phyloP scores from a whole-genome alignment of 2,113 vertebrate genomes.

The Merops nubicus region DNA sequence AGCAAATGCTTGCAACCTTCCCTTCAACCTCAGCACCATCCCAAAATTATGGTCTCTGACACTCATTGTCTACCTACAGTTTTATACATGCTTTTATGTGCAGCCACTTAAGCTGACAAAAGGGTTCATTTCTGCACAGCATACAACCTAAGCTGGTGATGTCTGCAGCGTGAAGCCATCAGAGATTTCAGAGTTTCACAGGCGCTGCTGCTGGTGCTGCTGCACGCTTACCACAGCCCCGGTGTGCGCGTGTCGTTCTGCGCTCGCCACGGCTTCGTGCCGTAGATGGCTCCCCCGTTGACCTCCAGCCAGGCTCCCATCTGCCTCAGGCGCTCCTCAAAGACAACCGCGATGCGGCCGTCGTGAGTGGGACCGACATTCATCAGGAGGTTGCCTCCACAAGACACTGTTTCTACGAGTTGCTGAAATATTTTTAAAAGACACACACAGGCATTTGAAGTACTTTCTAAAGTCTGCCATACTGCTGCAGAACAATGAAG shows the following conservation, averaged over 20 bases:
- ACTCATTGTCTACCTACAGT: neutral
- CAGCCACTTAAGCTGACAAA: neutral
- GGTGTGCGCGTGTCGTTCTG: conserved; percentile 86
- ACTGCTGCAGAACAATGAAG: neutral
- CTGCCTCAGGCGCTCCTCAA: conserved; percentile 91
- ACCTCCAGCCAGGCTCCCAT: conserved; percentile 90
- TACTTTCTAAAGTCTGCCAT: neutral
- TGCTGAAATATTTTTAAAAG: conserved; percentile 67
- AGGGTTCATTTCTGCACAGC: neutral
- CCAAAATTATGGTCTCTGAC: neutral
- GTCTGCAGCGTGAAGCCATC: neutral
- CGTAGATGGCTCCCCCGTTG: conserved; percentile 91
- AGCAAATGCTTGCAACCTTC: neutral
- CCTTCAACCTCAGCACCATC: neutral
- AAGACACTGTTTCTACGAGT: conserved; percentile 91
- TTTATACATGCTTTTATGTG: neutral
- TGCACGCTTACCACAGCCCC: conserved; percentile 88
- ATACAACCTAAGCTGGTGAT: accelerated
- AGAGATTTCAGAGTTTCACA: neutral
- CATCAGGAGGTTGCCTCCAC: conserved; percentile 93
- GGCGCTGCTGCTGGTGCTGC: neutral
- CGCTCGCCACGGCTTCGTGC: conserved; percentile 84
- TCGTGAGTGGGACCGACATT: conserved; percentile 92
- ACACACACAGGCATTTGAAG: neutral
- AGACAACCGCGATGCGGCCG: conserved; percentile 85